Evolutionary conservation across 2,113 vertebrate species (phyloP).

Genomic region (Himantopus leucocephalus): DNA sequence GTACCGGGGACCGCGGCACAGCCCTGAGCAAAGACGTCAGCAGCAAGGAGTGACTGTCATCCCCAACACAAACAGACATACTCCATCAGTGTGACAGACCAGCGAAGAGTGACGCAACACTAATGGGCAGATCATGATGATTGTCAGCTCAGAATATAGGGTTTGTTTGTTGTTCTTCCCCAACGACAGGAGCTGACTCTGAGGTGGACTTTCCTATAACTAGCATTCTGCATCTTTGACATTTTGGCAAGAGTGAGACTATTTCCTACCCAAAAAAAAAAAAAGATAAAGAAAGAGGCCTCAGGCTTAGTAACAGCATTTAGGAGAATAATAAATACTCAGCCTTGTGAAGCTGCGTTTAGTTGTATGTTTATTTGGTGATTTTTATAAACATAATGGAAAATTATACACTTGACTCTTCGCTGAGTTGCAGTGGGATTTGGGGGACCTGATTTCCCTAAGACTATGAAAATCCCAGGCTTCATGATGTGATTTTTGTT

Average conservation of each 20-base stretch:
- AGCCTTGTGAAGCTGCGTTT: not conserved
- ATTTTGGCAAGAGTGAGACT: not conserved
- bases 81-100: not conserved
- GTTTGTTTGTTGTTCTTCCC: not conserved
- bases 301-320: not conserved
- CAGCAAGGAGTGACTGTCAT: not conserved
- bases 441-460: not conserved
- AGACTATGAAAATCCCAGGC: not conserved
- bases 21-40: slow-evolving; percentile 7
- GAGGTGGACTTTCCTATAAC: not conserved
- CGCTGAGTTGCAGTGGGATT: not conserved
- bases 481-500: not conserved
- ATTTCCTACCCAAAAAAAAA: not conserved
- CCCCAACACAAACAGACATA: not conserved
- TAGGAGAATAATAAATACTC: not conserved
- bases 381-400: not conserved
- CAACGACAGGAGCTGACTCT: not conserved
- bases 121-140: not conserved
- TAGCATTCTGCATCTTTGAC: not conserved
- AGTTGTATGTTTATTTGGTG: not conserved
- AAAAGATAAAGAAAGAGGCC: not conserved
- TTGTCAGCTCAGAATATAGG: not conserved
- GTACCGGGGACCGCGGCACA: not conserved
- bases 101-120: not conserved
- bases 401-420: not conserved